Evolutionary conservation across 2,888 invertebrate genomes (phyloP).

Genomic region (Brachyopa scutellaris): DNA sequence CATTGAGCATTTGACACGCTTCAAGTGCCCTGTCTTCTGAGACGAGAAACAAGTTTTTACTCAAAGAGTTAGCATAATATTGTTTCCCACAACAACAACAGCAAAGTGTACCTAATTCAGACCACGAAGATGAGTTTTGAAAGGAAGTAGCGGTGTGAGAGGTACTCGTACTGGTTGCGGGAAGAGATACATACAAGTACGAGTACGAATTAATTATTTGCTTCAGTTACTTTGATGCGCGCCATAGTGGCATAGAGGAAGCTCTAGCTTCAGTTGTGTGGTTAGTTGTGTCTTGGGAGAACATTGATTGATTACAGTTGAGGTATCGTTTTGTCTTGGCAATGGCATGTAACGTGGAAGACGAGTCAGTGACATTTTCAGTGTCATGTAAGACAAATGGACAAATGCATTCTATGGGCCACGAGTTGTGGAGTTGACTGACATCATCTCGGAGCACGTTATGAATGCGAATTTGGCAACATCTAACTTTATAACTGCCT

Average conservation of each 20-base stretch:
- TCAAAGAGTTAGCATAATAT: constrained; percentile 1
- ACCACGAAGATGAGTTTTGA: constrained; percentile 46
- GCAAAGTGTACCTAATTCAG: constrained; percentile 18
- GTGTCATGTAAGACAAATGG: not conserved
- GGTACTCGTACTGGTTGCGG: constrained; percentile 28
- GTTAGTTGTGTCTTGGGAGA: constrained; percentile 8
- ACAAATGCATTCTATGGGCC: too few relatives aligned
- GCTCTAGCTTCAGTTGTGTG: constrained; percentile 1
- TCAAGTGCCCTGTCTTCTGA: constrained; percentile 30
- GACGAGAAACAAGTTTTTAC: constrained; percentile 36
- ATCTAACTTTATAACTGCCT: too few relatives aligned
- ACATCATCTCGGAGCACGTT: too few relatives aligned
- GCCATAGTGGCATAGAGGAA: not conserved
- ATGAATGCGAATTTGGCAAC: too few relatives aligned
- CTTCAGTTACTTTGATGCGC: constrained; percentile 45
- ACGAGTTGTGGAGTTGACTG: too few relatives aligned
- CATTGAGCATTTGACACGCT: constrained; percentile 66
- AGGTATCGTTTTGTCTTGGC: constrained; percentile 2
- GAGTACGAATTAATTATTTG: constrained; percentile 52
- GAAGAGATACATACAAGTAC: constrained; percentile 33
- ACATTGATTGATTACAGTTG: constrained; percentile 48
- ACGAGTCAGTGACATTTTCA: constrained; percentile 34
- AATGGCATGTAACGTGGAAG: constrained; percentile 16
- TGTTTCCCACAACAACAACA: not conserved
- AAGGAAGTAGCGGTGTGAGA: constrained; percentile 28